phyloP scores from a whole-genome alignment of 2,888 invertebrate species.

The Mesorhabditis spiculigera region DNA sequence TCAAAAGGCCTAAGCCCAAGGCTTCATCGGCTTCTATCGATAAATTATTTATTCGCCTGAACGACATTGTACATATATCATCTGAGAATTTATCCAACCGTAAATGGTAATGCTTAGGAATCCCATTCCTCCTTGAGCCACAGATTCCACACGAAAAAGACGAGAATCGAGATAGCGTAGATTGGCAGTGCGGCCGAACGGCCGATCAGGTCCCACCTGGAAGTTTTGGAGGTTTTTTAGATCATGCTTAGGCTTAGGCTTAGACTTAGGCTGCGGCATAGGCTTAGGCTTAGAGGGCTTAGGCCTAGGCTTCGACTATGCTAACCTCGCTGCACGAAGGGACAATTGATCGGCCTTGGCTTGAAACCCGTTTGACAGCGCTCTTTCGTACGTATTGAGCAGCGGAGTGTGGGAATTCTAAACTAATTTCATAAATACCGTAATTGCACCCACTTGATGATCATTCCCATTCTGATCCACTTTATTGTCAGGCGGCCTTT shows the following conservation, averaged over 20 bases:
- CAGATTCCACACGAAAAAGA: not conserved
- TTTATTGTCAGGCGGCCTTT: not conserved
- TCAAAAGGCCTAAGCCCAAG: too few relatives aligned
- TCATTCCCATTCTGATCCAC: constrained; percentile 4
- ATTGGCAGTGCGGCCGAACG: not conserved
- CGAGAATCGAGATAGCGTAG: not conserved
- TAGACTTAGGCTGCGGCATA: too few relatives aligned
- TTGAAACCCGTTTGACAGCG: not conserved
- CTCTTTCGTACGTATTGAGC: not conserved
- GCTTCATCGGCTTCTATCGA: too few relatives aligned
- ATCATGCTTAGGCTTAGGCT: too few relatives aligned
- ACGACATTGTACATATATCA: too few relatives aligned
- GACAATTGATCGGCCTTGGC: not conserved
- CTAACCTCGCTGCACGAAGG: not conserved
- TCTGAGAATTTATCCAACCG: too few relatives aligned
- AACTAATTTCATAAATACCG: not conserved
- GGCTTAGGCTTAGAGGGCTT: too few relatives aligned
- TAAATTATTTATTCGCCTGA: too few relatives aligned
- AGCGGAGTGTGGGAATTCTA: not conserved
- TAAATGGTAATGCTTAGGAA: too few relatives aligned
- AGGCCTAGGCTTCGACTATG: not conserved
- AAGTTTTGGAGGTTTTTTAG: not conserved
- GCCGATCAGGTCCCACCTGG: not conserved
- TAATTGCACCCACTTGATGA: not conserved
- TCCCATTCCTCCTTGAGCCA: too few relatives aligned